Evolutionary conservation across 2,888 invertebrate genomes (phyloP), one percentile per base, ranked within the genome.

Genomic region (Dolomedes plantarius): DNA sequence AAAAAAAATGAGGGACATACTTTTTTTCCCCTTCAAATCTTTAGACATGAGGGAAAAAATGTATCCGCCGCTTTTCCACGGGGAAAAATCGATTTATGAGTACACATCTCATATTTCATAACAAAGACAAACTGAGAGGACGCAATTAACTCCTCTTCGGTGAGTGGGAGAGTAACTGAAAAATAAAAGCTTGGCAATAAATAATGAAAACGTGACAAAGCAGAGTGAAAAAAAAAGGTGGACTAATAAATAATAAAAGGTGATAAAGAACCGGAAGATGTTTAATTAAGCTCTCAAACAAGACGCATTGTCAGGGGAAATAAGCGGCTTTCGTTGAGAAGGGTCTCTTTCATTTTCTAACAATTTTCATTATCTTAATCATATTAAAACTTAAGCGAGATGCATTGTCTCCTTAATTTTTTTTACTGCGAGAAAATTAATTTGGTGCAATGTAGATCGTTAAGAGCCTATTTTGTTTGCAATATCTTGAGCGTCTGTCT

Each of bases 261-360:
- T 46, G 46, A 46, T 46, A 46, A 46, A 46, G 46, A 46, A 46
- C 46, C 46, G 46, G 16, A 46, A 46, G 46, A 46, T 46, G 46
- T 46, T 46, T 46, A 46, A 46, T 46, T 46, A 46, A 46, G 46
- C 46, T 13, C 16, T 13, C 16, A 46, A 46, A 46, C 46, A 46
- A 16, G 46, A 6, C 7, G 46, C 46, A 46, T 46, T 46, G 46
- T 46, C 46, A 46, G 46, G 46, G 46, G 46, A 46, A 46, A 46
- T 46, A 46, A 46, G 46, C 46, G 46, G 46, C 46, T 46, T 46
- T 2, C 2, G 5, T 46, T 16, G 9, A 13, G 16, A 16, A 2
- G 16, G 13, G 46, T 16, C 7, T 46, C 46, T 46, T 46, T 46
- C 46, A 46, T 46, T 46, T 46, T 46, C 46, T 46, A 46, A 46